A percentile compares a stretch with the other conserved stretches of the same genome.
Evolutionary conservation across 2,113 vertebrate species (phyloP).

Genomic region (Ginglymostoma cirratum): DNA sequence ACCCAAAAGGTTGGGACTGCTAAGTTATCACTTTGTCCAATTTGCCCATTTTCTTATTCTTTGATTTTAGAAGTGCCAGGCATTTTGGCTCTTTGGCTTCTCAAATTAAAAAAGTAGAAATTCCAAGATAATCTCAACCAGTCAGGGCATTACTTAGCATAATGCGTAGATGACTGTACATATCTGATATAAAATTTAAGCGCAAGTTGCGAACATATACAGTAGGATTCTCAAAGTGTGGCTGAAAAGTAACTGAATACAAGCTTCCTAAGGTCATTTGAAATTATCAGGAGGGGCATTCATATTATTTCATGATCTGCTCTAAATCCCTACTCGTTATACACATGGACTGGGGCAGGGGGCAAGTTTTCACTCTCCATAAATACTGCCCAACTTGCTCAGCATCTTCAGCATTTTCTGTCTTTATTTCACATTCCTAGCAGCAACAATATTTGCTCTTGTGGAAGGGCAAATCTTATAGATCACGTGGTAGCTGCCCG

Average conservation of each 20-base stretch:
- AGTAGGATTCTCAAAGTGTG: not conserved
- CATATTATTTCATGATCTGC: not conserved
- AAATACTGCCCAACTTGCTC: no score
- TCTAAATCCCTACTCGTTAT: not conserved
- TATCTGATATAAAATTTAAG: not conserved
- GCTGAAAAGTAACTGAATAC: not conserved
- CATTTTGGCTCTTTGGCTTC: not conserved
- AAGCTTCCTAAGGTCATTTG: not conserved
- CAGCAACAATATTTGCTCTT: not conserved
- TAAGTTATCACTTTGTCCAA: not conserved
- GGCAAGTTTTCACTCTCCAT: not conserved
- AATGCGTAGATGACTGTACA: not conserved
- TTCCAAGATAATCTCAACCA: not conserved
- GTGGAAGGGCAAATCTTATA: not conserved
- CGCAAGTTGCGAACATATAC: not conserved
- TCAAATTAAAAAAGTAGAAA: not conserved
- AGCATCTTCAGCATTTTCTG: no score
- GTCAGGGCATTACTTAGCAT: not conserved
- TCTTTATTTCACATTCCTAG: no score
- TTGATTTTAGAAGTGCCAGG: not conserved
- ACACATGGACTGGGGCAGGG: no score
- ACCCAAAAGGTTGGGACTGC: not conserved
- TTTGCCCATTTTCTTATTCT: not conserved
- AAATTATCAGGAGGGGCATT: not conserved
- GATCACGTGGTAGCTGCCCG: not conserved